Evolutionary conservation across 1,140 invertebrate genomes (phyloP), one percentile per base, ranked within the genome.

Genomic region (Leptopilina clavipes): DNA sequence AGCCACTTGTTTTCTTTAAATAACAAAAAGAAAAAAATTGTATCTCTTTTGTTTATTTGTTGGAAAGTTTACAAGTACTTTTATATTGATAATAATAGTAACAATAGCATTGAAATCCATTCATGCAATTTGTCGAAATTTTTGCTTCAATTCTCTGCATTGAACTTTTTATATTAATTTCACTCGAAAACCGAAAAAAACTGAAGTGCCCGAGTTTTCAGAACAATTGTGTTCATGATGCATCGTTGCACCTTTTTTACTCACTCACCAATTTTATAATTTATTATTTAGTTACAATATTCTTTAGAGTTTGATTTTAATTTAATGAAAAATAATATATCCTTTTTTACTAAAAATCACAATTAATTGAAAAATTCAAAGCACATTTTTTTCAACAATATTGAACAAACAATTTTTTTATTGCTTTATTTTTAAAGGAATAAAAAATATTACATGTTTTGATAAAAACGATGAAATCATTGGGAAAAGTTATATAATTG

Each of bases 151-250:
- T 19, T 65, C 25, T 22, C 11, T 14, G 25, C 6, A 65, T 65
- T n/a, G 22, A 65, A 65, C 59, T 65, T 65, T 54, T 25, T 65
- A 31, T 65, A 31, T 65, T 65, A 65, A 65, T n/a, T 65, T 31
- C 59, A 37, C 59, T 31, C 59, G 12, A 65, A 65, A 31, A 10
- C 14, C 9, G 54, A 31, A 65, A 65, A 65, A 65, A 31, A 40
- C 2, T 40, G 3, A 31, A 31, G 12, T 65, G 3, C 22, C 1
- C 12, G 25, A 14, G 11, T 31, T 65, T 65, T 31, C 25, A 65
- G 22, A 31, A 31, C 25, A 22, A 65, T 65, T 65, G 59, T 37
- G 25, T 37, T 65, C 25, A 65, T 65, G 7, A 14, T 65, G 22
- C 59, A 59, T 12, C 56, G 56, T 5, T 59, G 19, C 7, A 59